Percentiles rank a stretch among this genome's conserved stretches.
Evolutionary conservation across 2,888 invertebrate species (phyloP).

Genomic region (Lymantria dispar): DNA sequence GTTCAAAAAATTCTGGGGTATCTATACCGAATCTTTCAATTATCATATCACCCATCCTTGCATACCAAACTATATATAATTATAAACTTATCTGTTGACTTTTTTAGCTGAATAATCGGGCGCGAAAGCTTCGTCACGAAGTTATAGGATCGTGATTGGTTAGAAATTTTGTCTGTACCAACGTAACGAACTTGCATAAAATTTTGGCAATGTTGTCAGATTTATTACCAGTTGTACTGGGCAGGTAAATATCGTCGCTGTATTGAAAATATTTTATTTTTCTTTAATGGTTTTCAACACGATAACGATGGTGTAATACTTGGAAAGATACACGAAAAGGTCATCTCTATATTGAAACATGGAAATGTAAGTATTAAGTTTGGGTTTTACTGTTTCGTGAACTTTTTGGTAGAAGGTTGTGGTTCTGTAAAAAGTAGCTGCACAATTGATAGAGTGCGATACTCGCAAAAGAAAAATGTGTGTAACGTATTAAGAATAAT

Average conservation of each 20-base stretch:
- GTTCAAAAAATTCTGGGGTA: no score
- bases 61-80: constrained; percentile 30
- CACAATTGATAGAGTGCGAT: constrained; percentile 74
- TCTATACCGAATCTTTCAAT: no score
- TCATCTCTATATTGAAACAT: constrained; percentile 41
- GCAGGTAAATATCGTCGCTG: constrained; percentile 76
- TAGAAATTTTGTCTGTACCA: constrained; percentile 60
- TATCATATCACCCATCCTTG: constrained; percentile 8
- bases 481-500: constrained; percentile 36
- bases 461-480: constrained; percentile 64
- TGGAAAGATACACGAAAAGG: constrained; percentile 47
- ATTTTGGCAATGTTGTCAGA: constrained; percentile 77
- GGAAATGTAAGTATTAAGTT: constrained; percentile 57
- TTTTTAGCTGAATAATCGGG: constrained; percentile 65
- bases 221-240: constrained; percentile 76
- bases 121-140: constrained; percentile 73
- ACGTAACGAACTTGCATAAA: constrained; percentile 51
- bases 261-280: constrained; percentile 67
- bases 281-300: constrained; percentile 61
- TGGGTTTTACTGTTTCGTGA: constrained; percentile 60
- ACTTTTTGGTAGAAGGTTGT: constrained; percentile 78
- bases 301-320: constrained; percentile 51
- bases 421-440: constrained; percentile 76
- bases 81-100: constrained; percentile 45
- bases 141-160: constrained; percentile 58